Conservation (phyloP, 2,888 invertebrate genomes). For the Caenorhabditis panamensis region DNA sequence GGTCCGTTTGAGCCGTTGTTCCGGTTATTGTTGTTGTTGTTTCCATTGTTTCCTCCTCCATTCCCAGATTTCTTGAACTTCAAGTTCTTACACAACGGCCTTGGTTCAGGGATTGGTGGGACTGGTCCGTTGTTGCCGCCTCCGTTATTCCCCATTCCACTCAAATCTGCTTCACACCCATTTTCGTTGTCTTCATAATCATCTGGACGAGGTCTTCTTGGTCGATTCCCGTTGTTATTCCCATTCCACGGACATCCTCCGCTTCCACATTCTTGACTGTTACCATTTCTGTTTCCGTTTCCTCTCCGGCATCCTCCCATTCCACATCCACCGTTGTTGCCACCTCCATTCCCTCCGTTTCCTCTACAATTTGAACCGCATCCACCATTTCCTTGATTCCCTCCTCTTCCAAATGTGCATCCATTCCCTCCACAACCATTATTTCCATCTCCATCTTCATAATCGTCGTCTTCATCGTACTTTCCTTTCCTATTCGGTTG, state of each 20-base stretch:
- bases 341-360: slow-evolving; percentile 24
- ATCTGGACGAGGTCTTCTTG: slow-evolving; percentile 42
- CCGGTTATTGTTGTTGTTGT: slow-evolving; percentile 27
- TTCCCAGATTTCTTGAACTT: slow-evolving; percentile 46
- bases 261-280: slow-evolving; percentile 46
- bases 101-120: slow-evolving; percentile 59
- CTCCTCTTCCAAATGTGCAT: slow-evolving; percentile 45
- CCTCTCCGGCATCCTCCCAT: slow-evolving; percentile 31
- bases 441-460: slow-evolving; percentile 41
- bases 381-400: slow-evolving; percentile 37
- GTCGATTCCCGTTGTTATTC: slow-evolving; percentile 34
- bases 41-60: slow-evolving; percentile 20
- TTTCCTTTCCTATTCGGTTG: slow-evolving; percentile 35
- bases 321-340: slow-evolving; percentile 43
- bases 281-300: slow-evolving; percentile 24
- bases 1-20: slow-evolving; percentile 18
- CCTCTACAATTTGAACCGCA: slow-evolving; percentile 49
- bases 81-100: slow-evolving; percentile 44
- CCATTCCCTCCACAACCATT: slow-evolving; percentile 44
- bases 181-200: slow-evolving; percentile 50
- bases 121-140: slow-evolving; percentile 35
- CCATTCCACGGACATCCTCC: slow-evolving; percentile 44
- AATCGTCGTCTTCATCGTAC: slow-evolving; percentile 55
- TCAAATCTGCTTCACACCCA: slow-evolving; percentile 50
- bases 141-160: slow-evolving; percentile 19